phyloP scores from a whole-genome alignment of 1,140 invertebrate species.

The Musca domestica region DNA sequence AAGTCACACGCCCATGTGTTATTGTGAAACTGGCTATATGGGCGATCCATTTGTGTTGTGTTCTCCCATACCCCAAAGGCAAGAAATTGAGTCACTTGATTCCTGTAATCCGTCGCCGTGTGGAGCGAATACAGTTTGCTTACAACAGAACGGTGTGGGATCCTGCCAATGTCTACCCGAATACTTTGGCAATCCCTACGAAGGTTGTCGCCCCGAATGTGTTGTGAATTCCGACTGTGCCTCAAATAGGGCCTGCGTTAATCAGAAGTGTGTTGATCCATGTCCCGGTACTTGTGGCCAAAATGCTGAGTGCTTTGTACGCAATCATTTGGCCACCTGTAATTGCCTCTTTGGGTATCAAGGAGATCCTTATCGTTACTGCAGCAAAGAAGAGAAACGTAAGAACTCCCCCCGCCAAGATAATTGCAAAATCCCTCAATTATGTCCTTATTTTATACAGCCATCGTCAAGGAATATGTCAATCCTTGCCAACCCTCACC shows the following conservation, averaged over 20 bases:
- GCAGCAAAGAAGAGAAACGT: conserved; percentile 48
- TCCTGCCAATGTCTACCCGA: conserved; percentile 57
- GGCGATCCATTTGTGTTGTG: conserved; percentile 70
- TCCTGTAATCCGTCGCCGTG: conserved; percentile 61
- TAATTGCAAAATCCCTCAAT: background rate
- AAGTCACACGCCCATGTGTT: conserved; percentile 73
- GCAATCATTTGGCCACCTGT: conserved; percentile 73
- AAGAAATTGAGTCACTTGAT: conserved; percentile 51
- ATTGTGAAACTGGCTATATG: conserved; percentile 64
- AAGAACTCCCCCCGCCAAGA: background rate
- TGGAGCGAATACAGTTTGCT: conserved; percentile 59
- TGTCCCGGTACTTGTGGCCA: conserved; percentile 59
- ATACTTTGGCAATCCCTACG: conserved; percentile 60
- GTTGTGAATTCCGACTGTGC: conserved; percentile 60
- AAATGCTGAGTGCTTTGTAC: conserved; percentile 71
- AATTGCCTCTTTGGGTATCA: conserved; percentile 64
- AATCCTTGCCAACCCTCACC: conserved; percentile 65
- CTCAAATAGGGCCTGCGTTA: conserved; percentile 57
- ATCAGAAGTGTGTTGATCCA: conserved; percentile 63
- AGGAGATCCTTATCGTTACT: conserved; percentile 68
- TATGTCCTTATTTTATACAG: conserved; percentile 32
- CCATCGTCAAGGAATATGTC: conserved; percentile 47
- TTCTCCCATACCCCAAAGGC: conserved; percentile 43
- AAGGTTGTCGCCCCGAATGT: conserved; percentile 62
- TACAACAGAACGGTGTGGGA: conserved; percentile 53